These are phyloP conservation scores for Nomada hirtipes DNA, from an alignment of 2,888 invertebrate species.

Conservation along the genomic window DNA sequence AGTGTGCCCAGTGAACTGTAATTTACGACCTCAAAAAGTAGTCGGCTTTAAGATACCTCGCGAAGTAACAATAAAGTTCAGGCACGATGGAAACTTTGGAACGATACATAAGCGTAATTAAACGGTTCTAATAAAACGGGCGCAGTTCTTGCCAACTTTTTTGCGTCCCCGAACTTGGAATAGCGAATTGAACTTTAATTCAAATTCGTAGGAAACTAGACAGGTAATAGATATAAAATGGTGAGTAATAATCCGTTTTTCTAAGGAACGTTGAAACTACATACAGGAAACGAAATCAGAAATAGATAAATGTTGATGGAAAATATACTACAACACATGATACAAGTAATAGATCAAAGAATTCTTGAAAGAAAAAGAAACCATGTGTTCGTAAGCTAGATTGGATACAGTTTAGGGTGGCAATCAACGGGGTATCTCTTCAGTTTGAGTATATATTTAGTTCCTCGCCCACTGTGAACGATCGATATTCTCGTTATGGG, in stretches of 20 bases:
- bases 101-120: constrained; percentile 27
- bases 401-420: constrained; percentile 26
- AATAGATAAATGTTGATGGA: no score
- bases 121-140: constrained; percentile 26
- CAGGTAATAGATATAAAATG: no score
- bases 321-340: no score
- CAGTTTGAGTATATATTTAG: constrained; percentile 14
- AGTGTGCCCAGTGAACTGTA: constrained; percentile 41
- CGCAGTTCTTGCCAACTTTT: not conserved
- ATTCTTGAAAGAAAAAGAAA: not conserved
- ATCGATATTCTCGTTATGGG: constrained; percentile 28
- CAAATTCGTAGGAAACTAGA: not conserved
- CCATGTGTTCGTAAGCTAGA: not conserved
- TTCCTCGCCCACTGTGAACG: constrained; percentile 18
- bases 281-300: not conserved
- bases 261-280: not conserved
- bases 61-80: constrained; percentile 29
- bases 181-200: not conserved
- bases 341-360: not conserved
- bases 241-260: not conserved
- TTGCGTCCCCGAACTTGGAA: not conserved
- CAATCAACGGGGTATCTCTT: constrained; percentile 30
- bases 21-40: constrained; percentile 40
- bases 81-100: constrained; percentile 22
- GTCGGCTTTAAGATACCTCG: constrained; percentile 12